phyloP scores from a whole-genome alignment of 2,797 vertebrate species.

The Platalea minor region DNA sequence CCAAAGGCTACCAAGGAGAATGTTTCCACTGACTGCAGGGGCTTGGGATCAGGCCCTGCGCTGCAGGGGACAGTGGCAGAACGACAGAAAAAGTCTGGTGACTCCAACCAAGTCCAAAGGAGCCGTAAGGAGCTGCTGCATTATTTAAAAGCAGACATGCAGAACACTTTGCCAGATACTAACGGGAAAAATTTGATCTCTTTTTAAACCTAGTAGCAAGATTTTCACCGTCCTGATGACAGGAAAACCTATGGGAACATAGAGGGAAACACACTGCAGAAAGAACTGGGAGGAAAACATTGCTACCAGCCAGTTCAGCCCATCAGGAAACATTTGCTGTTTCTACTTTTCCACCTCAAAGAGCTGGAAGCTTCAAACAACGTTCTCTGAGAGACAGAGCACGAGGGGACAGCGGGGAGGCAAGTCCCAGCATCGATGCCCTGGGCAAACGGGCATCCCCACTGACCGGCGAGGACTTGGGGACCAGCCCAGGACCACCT shows the following conservation, averaged over 20 bases:
- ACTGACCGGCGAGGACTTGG: not conserved
- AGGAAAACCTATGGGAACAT: not conserved
- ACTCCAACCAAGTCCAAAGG: not conserved
- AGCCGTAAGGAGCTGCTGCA: rapidly evolving
- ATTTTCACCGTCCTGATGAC: not conserved
- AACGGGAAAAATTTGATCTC: not conserved
- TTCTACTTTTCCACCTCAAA: not conserved
- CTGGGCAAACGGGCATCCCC: not conserved
- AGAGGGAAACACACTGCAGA: not conserved
- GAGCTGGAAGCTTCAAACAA: not conserved
- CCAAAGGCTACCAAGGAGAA: not conserved
- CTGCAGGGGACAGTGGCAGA: not conserved
- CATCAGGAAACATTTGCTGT: not conserved
- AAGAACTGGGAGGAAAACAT: not conserved
- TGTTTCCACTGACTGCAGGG: not conserved
- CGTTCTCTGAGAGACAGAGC: not conserved
- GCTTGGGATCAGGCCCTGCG: not conserved
- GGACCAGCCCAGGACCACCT: not conserved
- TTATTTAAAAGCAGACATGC: not conserved
- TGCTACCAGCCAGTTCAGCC: not conserved
- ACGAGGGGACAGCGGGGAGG: not conserved
- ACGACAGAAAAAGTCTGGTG: not conserved
- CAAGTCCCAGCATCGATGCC: not conserved
- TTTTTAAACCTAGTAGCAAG: constrained; percentile 21
- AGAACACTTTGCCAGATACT: not conserved